Percentiles rank a stretch among this genome's conserved stretches.
Conservation (phyloP, 2,888 invertebrate species). For the Piscicola geometra region DNA sequence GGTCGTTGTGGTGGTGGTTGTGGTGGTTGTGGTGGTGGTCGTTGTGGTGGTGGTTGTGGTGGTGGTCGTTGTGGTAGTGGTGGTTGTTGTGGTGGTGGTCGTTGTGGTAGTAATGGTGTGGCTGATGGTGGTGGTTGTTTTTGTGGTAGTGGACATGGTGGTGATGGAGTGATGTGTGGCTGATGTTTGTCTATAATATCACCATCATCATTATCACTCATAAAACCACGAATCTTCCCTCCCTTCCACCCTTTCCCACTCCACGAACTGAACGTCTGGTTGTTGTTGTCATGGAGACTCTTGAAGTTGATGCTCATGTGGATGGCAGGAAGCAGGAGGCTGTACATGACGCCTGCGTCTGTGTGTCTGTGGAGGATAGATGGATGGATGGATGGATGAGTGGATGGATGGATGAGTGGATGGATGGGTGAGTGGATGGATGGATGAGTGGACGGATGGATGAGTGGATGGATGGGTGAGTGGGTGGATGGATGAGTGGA, state of each 20-base stretch:
- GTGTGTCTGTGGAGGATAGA: background rate
- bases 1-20: background rate
- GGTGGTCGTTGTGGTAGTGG: background rate
- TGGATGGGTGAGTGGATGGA: too few species aligned
- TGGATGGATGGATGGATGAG: background rate
- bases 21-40: background rate
- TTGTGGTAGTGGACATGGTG: too few species aligned
- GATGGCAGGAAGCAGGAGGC: background rate
- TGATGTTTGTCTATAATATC: background rate
- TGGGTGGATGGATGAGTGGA: too few species aligned
- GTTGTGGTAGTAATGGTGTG: background rate
- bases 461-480: too few species aligned
- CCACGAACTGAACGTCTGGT: conserved; percentile 4
- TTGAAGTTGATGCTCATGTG: conserved; percentile 8
- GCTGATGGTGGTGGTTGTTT: background rate
- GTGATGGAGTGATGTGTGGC: background rate
- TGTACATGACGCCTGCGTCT: conserved; percentile 1
- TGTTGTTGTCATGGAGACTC: background rate
- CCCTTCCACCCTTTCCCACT: too few species aligned
- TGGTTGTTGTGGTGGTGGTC: background rate
- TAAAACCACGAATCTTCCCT: too few species aligned
- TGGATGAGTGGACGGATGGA: too few species aligned
- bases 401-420: too few species aligned
- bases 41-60: background rate
- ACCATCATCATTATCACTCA: too few species aligned